A percentile compares a stretch with the other conserved stretches of the same genome.
phyloP scores from a whole-genome alignment of 2,888 invertebrate genomes.

The Pandemis cinnamomeana region DNA sequence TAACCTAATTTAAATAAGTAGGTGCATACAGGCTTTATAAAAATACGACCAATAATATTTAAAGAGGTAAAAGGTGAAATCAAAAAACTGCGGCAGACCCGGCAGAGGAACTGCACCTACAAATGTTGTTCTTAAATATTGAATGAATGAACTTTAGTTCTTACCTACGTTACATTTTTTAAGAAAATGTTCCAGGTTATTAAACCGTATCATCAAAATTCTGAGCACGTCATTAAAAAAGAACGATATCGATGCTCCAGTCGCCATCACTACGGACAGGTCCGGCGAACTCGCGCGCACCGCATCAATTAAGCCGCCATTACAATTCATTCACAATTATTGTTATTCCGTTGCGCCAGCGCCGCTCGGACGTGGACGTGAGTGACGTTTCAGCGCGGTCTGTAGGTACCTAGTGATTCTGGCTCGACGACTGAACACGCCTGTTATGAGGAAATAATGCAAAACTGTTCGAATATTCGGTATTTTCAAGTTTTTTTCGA shows the following conservation, averaged over 20 bases:
- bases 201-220: not conserved
- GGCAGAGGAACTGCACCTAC: no score
- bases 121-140: no score
- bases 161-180: no score
- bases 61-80: no score
- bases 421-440: not conserved
- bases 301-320: conserved; percentile 76
- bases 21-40: no score
- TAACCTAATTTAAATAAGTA: no score
- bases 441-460: not conserved
- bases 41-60: no score
- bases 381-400: conserved; percentile 45
- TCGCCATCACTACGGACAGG: conserved; percentile 53
- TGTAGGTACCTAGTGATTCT: conserved; percentile 27
- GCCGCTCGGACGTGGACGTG: conserved; percentile 62
- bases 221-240: not conserved
- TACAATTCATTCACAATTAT: conserved; percentile 81
- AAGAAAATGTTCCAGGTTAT: not conserved
- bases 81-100: no score
- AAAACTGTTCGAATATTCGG: no score
- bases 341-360: conserved; percentile 67
- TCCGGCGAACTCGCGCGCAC: conserved; percentile 55
- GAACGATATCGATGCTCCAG: conserved; percentile 46
- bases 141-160: no score
- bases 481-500: no score